Base-by-base conservation (phyloP, 2,113 vertebrate species). In the Oryzias javanicus region DNA sequence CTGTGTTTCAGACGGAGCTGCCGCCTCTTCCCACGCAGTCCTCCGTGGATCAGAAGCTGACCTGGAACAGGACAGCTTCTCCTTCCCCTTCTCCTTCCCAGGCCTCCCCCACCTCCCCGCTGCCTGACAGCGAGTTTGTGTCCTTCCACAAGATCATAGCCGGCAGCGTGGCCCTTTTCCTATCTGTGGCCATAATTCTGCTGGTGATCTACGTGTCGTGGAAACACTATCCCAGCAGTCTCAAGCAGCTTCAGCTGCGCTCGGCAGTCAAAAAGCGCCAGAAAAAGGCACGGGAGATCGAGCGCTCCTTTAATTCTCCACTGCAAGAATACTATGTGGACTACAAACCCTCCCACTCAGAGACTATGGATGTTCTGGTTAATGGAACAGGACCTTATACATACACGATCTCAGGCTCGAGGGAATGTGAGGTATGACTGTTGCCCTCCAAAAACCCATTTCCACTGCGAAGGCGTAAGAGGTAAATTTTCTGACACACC, bases 311-410 rank as follows among this genome's bases (percentile, higher is more conserved):
- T 83, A 96, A 91, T 87, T 95, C 96, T 49, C 95, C 96, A 29
- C 93, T 99, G 84, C 97, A 98, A 94, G 97, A 99, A 91, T 99
- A 98, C 90, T 99, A 98, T 83, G 96, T 99, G 94, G 96, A 99
- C 95, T 99, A 98, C 94, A 99, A 98, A 89, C 94, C 96, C 76
- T 94, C 95, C 83, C 95, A 98, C 93, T 96, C 97, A 89, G 96
- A 98, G 92, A 93, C 94, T 91, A 94, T 97, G 95, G 97, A 98
- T 92, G 93, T 98, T 93, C 94, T 97, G 49, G 95, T 98, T 84
- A 98, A 98, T 85, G 97, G 97, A 90, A 95, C 95, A 82, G 95
- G 94, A 86, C 94, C 97, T 88, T 97, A 96, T 93, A 97, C 95
- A 42, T 98, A 97, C 91, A 97, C 95, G 93, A 97, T 98, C 92